A percentile compares a stretch with the other conserved stretches of the same genome.
phyloP scores from a whole-genome alignment of 2,113 vertebrate genomes.

The Channa maculata region DNA sequence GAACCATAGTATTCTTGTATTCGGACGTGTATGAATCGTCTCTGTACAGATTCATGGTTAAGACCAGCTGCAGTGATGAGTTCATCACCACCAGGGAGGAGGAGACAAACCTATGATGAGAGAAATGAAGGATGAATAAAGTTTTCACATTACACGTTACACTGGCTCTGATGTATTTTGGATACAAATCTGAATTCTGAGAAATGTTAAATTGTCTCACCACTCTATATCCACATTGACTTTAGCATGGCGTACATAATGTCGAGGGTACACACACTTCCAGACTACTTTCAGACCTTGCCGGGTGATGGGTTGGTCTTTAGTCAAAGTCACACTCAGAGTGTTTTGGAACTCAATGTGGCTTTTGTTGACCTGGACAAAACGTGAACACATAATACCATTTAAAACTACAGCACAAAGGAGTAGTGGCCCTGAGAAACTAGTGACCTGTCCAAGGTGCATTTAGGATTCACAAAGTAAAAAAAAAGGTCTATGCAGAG shows the following conservation, averaged over 20 bases:
- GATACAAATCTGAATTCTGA: too few species aligned
- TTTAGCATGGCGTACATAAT: conserved; percentile 56
- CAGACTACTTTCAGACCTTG: conserved; percentile 68
- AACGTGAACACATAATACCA: conserved; percentile 1
- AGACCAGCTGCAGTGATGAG: conserved; percentile 61
- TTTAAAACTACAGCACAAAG: too few species aligned
- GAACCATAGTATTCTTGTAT: conserved; percentile 13
- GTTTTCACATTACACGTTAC: too few species aligned
- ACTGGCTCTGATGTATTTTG: too few species aligned
- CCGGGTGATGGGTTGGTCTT: conserved; percentile 58
- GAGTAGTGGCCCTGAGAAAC: too few species aligned
- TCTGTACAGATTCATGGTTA: conserved; percentile 68
- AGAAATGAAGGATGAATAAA: too few species aligned
- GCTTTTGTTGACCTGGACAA: conserved; percentile 70
- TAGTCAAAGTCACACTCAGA: conserved; percentile 56
- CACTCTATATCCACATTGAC: conserved; percentile 57
- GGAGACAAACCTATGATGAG: conserved; percentile 56
- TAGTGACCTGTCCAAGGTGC: too few species aligned
- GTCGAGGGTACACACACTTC: conserved; percentile 75
- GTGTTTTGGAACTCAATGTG: conserved; percentile 73
- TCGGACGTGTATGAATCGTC: conserved; percentile 43
- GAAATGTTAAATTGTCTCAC: conserved; percentile 46
- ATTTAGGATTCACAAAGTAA: too few species aligned
- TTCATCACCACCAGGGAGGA: conserved; percentile 66
- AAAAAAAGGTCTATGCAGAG: too few species aligned